Evolutionary conservation across 2,888 invertebrate genomes (phyloP).

Genomic region (Melinopterus prodromus): DNA sequence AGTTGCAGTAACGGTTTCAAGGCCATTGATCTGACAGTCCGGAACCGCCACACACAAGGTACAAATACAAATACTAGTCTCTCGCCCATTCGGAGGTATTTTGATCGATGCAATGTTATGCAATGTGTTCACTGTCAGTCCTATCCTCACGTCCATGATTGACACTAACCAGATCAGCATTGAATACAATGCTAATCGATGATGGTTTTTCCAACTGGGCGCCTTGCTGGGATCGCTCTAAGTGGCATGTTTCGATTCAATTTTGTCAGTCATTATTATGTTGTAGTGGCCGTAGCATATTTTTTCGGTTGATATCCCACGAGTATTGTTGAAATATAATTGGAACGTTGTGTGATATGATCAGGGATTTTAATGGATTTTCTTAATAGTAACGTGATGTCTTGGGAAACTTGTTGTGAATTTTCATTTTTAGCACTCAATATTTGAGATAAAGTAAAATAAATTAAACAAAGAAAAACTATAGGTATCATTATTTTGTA

Average conservation of each 20-base stretch:
- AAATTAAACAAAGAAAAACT: too few relatives aligned
- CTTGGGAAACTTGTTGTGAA: too few relatives aligned
- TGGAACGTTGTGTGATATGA: neutral
- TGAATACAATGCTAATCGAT: neutral
- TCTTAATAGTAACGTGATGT: too few relatives aligned
- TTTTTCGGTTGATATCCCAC: neutral
- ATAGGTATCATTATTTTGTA: too few relatives aligned
- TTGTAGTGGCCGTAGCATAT: neutral
- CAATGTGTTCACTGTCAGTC: neutral
- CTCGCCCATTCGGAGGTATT: neutral
- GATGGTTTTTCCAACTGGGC: slow-evolving; percentile 4
- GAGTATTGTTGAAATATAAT: neutral
- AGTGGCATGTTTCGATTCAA: neutral
- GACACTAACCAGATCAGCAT: neutral
- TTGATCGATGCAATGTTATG: neutral
- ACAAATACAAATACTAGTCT: neutral
- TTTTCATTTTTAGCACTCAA: too few relatives aligned
- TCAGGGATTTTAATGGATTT: neutral
- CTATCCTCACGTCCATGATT: neutral
- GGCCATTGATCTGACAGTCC: neutral
- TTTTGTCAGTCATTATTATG: neutral
- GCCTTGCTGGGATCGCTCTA: neutral
- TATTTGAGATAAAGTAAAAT: too few relatives aligned
- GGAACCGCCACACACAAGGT: neutral
- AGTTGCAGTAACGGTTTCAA: neutral